Evolutionary conservation across 2,888 invertebrate species (phyloP).

Genomic region (Meandrusa payeni): DNA sequence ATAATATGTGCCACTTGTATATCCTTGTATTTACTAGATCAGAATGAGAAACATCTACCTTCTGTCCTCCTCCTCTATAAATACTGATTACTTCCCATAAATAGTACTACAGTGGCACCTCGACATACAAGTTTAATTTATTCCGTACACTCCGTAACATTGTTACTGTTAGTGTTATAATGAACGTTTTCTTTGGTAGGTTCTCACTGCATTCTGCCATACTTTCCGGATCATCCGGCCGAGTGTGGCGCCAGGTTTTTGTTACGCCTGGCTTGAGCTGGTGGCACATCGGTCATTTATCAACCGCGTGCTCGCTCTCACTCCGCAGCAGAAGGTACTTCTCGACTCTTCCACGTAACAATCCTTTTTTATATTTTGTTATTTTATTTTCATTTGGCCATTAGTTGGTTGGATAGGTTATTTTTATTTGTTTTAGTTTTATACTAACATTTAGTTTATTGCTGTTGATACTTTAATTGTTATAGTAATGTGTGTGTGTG

Average conservation of each 20-base stretch:
- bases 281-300: slow-evolving; percentile 98
- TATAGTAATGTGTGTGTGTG: not conserved
- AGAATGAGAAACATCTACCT: too few species aligned
- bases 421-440: slow-evolving; percentile 3
- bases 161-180: too few species aligned
- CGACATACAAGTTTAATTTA: too few species aligned
- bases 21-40: too few species aligned
- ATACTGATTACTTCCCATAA: too few species aligned
- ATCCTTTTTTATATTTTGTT: not conserved
- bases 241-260: slow-evolving; percentile 96
- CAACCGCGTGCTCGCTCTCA: slow-evolving; percentile 93
- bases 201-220: slow-evolving; percentile 97
- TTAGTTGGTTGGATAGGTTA: not conserved
- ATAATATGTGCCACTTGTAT: too few species aligned
- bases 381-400: slow-evolving; percentile 1
- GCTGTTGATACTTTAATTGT: not conserved
- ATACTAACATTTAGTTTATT: slow-evolving; percentile 6
- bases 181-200: slow-evolving; percentile 53
- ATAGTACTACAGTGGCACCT: too few species aligned
- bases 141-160: slow-evolving; percentile 7
- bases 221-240: slow-evolving; percentile 96
- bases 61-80: too few species aligned
- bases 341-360: slow-evolving; percentile 4
- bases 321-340: slow-evolving; percentile 91
- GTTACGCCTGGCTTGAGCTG: slow-evolving; percentile 98